Evolutionary conservation across 2,888 invertebrate genomes (phyloP), one percentile per base, ranked within the genome.

Genomic region (Chirona hameri): DNA sequence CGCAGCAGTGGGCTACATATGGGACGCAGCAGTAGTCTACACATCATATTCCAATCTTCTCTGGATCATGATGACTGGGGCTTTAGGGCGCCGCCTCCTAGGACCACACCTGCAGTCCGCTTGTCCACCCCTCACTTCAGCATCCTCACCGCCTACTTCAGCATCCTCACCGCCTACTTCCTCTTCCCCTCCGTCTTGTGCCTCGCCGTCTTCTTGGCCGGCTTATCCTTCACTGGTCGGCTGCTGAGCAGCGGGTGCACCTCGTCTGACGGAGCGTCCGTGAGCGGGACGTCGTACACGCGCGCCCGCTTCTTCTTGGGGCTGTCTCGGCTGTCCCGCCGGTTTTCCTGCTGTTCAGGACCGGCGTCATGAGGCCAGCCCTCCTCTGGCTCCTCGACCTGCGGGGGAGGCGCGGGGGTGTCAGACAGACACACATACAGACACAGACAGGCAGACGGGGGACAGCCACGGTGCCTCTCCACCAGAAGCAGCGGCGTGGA

Each of bases 201-300:
- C 15, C 80, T 52, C 14, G n/a, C 80, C 18, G 80, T 48, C 80
- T 80, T 80, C 52, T 80, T 80, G 18, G 92, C 89, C 83, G 92
- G 91, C 85, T 92, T 93, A 87, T 95, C 95, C 86, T 95, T 95
- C 88, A 94, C 86, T 84, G 90, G 89, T 89, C 92, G 92, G 86
- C 90, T 93, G 85, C 90, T 91, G 83, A 94, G 88, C 82, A 94
- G 88, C 5, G 94, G 94, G 89, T 95, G 94, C 52, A 92, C 90
- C 90, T 94, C 93, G 87, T 93, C 93, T 72, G 89, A 87, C 15
- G 91, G 90, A 81, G 93, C 91, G 90, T 94, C 90, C 91, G 95
- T 91, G 81, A 98, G 90, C 82, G 93, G 91, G 85, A 98, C 94
- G 85, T 97, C 97, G 86, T 92, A 92, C 0, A 93, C 92, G 87